A percentile compares a stretch with the other conserved stretches of the same genome.
phyloP scores from a whole-genome alignment of 2,113 vertebrate species.

The Podarcis muralis region DNA sequence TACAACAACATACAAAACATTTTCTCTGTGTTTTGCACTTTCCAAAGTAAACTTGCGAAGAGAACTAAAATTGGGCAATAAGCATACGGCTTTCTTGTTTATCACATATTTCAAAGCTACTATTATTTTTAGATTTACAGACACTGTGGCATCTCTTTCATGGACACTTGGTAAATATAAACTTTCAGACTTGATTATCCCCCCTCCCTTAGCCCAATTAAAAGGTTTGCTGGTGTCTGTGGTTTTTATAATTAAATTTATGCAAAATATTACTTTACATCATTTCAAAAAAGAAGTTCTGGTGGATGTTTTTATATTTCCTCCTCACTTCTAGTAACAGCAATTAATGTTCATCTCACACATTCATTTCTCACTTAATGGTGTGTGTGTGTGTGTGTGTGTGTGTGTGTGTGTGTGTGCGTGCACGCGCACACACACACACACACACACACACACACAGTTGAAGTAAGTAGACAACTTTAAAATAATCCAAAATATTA shows the following conservation, averaged over 20 bases:
- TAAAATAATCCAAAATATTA: neutral
- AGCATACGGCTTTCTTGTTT: neutral
- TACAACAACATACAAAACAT: neutral
- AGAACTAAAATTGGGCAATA: neutral
- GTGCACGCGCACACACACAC: no score
- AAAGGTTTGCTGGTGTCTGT: neutral
- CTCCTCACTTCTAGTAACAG: neutral
- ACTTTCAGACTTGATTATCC: neutral
- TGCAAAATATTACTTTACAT: neutral
- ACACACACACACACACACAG: neutral
- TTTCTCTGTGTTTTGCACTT: neutral
- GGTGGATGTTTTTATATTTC: neutral
- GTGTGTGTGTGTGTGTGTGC: no score
- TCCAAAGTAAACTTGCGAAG: neutral
- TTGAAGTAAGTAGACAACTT: neutral
- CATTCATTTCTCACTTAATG: constrained; percentile 10
- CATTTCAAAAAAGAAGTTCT: neutral
- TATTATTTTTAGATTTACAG: neutral
- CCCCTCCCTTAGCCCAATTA: constrained; percentile 15
- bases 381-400: neutral
- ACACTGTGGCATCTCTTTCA: neutral
- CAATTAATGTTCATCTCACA: constrained; percentile 5
- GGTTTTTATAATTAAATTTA: constrained; percentile 15
- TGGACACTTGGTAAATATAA: neutral
- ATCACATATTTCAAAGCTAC: neutral